Base-by-base conservation (phyloP, 2,888 invertebrate species). In the Limnephilus marmoratus region DNA sequence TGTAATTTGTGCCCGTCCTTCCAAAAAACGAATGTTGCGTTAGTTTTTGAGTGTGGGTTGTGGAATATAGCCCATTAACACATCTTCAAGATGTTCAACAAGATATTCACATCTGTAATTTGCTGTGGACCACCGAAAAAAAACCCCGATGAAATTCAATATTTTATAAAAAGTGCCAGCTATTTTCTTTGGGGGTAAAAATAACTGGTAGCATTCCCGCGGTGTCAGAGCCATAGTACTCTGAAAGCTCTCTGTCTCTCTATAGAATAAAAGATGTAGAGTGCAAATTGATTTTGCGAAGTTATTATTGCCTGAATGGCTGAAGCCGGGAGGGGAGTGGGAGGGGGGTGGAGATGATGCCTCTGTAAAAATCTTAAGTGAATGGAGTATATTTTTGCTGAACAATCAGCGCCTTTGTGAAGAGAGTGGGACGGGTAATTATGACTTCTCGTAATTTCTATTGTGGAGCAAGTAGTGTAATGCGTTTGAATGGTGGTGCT, bases 221-320 rank as follows among this genome's bases (percentile, higher is more conserved):
- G 81, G n/a, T 53, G 34, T 68, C 81, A 90, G 37, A 12, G 81
- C 24, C 34, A 83, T 9, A 7, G 68, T 68, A n/a, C 24, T 4
- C 24, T 68, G 45, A 41, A 41, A 41, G 85, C 85, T 85, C 68
- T 83, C 90, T 90, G 85, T 85, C 85, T 85, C 81, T 37, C 41
- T 34, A 94, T 94, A 94, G 94, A 94, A 94, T 94, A 94, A 94
- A 94, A 94, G 93, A 94, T 93, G 88, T 93, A 91, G 93, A 93
- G 94, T 94, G 94, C 93, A 94, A 93, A 94, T 92, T 92, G 93
- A 93, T 93, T 93, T 92, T 91, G 90, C 91, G 90, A 92, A 93
- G 93, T 93, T 93, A 93, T 92, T 93, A 93, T 92, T 45, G 68
- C 90, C 68, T 85, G 83, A 85, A 90, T 90, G 41, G 90, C 68